Evolutionary conservation across 2,797 vertebrate species (phyloP).

Genomic region (Garrulus glandarius): DNA sequence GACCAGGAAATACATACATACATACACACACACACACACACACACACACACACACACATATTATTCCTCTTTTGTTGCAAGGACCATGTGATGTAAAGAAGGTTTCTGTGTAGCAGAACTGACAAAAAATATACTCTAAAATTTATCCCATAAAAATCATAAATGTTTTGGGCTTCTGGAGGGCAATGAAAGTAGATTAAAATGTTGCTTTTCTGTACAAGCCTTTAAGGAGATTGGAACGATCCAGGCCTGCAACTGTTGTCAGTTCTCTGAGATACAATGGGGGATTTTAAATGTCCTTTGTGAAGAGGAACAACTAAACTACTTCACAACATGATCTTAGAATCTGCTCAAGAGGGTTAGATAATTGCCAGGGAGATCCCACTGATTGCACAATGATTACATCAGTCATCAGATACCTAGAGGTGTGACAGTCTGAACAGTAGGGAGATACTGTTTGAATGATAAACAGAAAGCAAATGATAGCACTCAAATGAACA

Average conservation of each 20-base stretch:
- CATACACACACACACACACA: accelerated
- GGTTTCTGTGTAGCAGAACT: background rate
- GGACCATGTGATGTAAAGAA: background rate
- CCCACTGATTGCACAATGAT: background rate
- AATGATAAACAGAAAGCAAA: background rate
- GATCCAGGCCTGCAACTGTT: background rate
- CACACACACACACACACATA: accelerated
- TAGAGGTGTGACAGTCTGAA: background rate
- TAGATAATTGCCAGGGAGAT: background rate
- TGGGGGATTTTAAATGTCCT: background rate
- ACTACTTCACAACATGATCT: background rate
- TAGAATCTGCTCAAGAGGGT: background rate
- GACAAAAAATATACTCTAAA: background rate
- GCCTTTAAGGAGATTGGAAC: background rate
- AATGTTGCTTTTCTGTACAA: background rate
- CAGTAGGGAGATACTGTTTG: background rate
- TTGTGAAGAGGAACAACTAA: background rate
- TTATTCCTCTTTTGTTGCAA: background rate
- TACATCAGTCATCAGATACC: background rate
- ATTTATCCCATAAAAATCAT: background rate
- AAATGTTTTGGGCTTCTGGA: background rate
- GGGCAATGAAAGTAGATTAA: background rate
- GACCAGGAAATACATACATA: background rate
- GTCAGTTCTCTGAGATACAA: background rate
- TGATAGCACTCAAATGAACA: background rate